Conservation (phyloP, 23 tunicate species). For the Ascidia mentula region DNA sequence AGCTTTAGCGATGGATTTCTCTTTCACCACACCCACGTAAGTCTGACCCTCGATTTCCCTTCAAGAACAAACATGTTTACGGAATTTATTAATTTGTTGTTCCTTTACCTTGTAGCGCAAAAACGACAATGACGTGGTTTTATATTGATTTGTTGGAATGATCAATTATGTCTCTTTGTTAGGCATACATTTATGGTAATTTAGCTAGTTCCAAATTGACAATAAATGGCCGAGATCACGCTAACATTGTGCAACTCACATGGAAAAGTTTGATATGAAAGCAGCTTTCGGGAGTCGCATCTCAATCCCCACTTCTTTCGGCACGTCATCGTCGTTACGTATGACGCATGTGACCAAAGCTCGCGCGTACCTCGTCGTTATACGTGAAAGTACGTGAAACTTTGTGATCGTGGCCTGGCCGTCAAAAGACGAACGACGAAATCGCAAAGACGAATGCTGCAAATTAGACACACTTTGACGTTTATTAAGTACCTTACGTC, state of each 20-base stretch:
- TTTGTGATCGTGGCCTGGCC: background rate
- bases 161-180: too few relatives aligned
- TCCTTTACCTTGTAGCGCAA: too few relatives aligned
- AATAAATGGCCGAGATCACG: too few relatives aligned
- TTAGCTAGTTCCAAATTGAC: too few relatives aligned
- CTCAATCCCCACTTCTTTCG: constrained; percentile 46
- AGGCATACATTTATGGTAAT: too few relatives aligned
- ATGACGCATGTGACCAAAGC: constrained; percentile 35
- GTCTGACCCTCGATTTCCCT: constrained; percentile 67
- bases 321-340: constrained; percentile 23
- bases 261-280: constrained; percentile 74
- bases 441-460: background rate
- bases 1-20: constrained; percentile 49
- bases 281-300: constrained; percentile 64
- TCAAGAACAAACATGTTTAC: background rate
- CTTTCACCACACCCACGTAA: constrained; percentile 67
- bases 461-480: too few relatives aligned
- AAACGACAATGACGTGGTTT: too few relatives aligned
- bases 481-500: too few relatives aligned
- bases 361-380: constrained; percentile 68
- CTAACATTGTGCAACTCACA: too few relatives aligned
- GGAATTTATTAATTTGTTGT: background rate
- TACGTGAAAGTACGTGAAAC: constrained; percentile 44
- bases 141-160: too few relatives aligned
- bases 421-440: background rate